These are phyloP conservation scores for Hapalemur alaotrensis DNA, from an alignment of 2,797 vertebrate genomes.

Conservation along the genomic window DNA sequence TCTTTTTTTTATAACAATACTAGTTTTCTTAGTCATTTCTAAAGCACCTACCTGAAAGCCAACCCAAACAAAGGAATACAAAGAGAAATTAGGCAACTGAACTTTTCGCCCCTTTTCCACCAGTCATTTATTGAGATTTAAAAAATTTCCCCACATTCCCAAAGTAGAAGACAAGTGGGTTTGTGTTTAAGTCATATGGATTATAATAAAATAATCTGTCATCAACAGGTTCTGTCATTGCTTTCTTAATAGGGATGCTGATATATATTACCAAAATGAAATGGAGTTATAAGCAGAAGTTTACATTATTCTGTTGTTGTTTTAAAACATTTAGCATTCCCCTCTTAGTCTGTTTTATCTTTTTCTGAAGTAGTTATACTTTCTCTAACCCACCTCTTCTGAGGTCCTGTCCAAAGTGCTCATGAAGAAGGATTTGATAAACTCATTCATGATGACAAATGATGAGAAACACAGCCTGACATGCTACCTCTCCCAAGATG, in stretches of 20 bases:
- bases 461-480: neutral
- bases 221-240: neutral
- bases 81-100: neutral
- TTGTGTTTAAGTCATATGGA: neutral
- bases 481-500: neutral
- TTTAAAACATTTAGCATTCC: neutral
- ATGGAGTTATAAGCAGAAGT: neutral
- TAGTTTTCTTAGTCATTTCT: neutral
- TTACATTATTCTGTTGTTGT: neutral
- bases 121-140: neutral
- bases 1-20: neutral
- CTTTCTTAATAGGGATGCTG: neutral
- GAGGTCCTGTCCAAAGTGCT: neutral
- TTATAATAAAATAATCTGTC: conserved; percentile 18
- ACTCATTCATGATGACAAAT: neutral
- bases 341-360: neutral
- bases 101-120: neutral
- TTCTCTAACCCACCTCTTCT: neutral
- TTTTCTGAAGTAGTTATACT: neutral
- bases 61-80: neutral
- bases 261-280: neutral
- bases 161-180: neutral
- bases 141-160: neutral
- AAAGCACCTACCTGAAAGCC: neutral
- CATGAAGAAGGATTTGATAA: neutral